Evolutionary conservation across 1,140 invertebrate genomes (phyloP).

Genomic region (Solenopsis fugax): DNA sequence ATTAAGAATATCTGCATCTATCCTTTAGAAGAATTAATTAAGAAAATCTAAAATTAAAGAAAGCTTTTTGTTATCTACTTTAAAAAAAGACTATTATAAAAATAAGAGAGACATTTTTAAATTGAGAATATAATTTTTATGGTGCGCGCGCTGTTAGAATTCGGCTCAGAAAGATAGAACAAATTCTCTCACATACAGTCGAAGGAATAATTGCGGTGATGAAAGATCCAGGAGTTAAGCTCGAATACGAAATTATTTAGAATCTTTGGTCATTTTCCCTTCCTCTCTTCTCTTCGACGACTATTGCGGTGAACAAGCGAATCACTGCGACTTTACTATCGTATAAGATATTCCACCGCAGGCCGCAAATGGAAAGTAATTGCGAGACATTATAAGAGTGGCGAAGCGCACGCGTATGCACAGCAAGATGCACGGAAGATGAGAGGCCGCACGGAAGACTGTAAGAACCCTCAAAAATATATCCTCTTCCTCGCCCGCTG

Average conservation of each 20-base stretch:
- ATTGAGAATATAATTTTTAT: too few relatives aligned
- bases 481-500: background rate
- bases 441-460: constrained; percentile 48
- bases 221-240: constrained; percentile 11
- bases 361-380: constrained; percentile 79
- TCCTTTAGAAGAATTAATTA: too few relatives aligned
- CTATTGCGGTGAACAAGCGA: constrained; percentile 30
- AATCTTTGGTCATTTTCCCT: too few relatives aligned
- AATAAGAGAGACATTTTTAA: too few relatives aligned
- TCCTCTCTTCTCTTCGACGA: background rate
- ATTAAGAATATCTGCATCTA: too few relatives aligned
- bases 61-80: too few relatives aligned
- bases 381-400: constrained; percentile 75
- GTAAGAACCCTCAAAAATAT: constrained; percentile 62
- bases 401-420: constrained; percentile 30
- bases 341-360: constrained; percentile 79
- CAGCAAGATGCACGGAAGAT: constrained; percentile 54
- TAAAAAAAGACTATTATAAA: too few relatives aligned
- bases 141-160: too few relatives aligned
- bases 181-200: background rate
- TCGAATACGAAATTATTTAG: constrained; percentile 61
- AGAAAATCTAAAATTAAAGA: too few relatives aligned
- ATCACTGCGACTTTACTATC: constrained; percentile 60
- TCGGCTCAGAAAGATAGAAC: too few relatives aligned
- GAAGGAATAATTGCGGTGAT: background rate